Percentiles rank a stretch among this genome's conserved stretches.
These are phyloP conservation scores for Aurelia sp. DNA, from an alignment of 30 jellyfish, hydroid and myxozoan genomes.

Conservation along the genomic window DNA sequence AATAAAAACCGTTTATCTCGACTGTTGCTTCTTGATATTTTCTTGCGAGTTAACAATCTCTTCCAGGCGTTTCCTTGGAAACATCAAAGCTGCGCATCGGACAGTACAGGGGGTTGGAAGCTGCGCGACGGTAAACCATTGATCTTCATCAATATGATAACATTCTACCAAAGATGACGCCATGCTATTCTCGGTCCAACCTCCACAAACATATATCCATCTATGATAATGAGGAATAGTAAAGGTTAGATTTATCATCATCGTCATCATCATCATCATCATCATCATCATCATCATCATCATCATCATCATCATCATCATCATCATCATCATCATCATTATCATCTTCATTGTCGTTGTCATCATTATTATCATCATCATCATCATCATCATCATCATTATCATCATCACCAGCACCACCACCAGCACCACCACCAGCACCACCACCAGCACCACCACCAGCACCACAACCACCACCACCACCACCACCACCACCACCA, in stretches of 20 bases:
- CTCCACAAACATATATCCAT: slow-evolving; percentile 94
- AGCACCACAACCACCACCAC: too few species aligned
- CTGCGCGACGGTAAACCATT: slow-evolving; percentile 74
- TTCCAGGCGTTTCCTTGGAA: slow-evolving; percentile 82
- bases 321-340: too few species aligned
- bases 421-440: too few species aligned
- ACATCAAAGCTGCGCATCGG: slow-evolving; percentile 78
- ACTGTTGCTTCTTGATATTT: slow-evolving; percentile 37
- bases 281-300: too few species aligned
- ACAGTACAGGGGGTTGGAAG: slow-evolving; percentile 94
- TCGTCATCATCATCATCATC: too few species aligned
- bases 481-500: too few species aligned
- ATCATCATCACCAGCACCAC: too few species aligned
- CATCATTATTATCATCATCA: too few species aligned
- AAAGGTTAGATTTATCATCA: not conserved
- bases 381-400: too few species aligned
- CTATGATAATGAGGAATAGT: slow-evolving; percentile 39
- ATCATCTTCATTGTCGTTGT: too few species aligned
- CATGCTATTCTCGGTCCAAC: slow-evolving; percentile 88
- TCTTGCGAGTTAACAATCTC: slow-evolving; percentile 63
- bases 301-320: too few species aligned
- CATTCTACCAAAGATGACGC: slow-evolving; percentile 84
- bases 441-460: too few species aligned
- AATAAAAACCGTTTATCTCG: slow-evolving; percentile 29
- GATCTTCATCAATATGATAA: slow-evolving; percentile 70